Percentiles rank a stretch among this genome's conserved stretches.
phyloP scores from a whole-genome alignment of 2,797 vertebrate species.

The Sciurus vulgaris region DNA sequence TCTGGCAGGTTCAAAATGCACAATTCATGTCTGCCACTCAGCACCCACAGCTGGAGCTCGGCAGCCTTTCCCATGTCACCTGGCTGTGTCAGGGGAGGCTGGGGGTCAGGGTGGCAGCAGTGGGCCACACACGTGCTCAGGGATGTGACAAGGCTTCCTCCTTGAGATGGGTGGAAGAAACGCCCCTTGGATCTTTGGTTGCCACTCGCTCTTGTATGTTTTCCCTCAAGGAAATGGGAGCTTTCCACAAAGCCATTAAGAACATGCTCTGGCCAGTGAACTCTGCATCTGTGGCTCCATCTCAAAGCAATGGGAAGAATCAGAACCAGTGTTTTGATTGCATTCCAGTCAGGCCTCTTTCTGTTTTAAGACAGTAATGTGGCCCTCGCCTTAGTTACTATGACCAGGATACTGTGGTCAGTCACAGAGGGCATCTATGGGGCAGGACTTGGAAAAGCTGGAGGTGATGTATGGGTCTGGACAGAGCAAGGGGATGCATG shows the following conservation, averaged over 20 bases:
- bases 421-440: too few species aligned
- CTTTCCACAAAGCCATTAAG: not conserved
- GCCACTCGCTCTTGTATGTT: not conserved
- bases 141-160: not conserved
- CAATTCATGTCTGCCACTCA: not conserved
- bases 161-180: not conserved
- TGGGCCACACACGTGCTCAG: too few species aligned
- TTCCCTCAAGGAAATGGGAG: not conserved
- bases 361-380: rapidly evolving
- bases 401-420: not conserved
- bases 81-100: too few species aligned
- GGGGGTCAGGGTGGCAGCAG: too few species aligned
- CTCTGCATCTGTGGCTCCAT: not conserved
- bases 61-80: too few species aligned
- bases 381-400: not conserved
- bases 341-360: not conserved
- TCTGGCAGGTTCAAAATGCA: too few species aligned
- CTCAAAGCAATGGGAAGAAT: not conserved
- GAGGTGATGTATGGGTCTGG: not conserved
- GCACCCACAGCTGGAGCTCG: not conserved
- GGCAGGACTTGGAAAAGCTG: not conserved
- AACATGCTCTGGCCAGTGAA: not conserved
- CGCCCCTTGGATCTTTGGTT: not conserved
- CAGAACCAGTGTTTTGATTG: not conserved
- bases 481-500: too few species aligned